Conservation (phyloP, 2,888 invertebrate species). For the Nesidiocoris tenuis region DNA sequence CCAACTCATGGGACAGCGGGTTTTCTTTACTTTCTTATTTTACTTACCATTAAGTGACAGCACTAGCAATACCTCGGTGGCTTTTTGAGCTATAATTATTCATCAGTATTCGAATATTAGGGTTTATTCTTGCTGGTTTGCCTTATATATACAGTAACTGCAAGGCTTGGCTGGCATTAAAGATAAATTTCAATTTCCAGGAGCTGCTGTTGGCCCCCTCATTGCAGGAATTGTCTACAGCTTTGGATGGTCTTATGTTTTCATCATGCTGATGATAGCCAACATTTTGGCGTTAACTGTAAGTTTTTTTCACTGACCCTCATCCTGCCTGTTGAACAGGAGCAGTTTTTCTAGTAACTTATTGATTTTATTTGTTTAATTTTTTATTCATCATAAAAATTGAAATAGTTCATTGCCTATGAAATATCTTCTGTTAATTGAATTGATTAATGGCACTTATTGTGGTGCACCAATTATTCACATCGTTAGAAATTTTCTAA, state of each 20-base stretch:
- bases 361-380: not conserved
- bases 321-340: not conserved
- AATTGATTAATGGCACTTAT: not conserved
- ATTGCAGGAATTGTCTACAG: slow-evolving; percentile 78
- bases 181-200: too few species aligned
- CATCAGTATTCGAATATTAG: too few species aligned
- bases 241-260: slow-evolving; percentile 80
- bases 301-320: slow-evolving; percentile 47
- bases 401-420: not conserved
- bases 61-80: not conserved
- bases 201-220: slow-evolving; percentile 90
- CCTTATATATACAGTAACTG: too few species aligned
- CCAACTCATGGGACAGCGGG: too few species aligned
- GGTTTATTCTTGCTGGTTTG: too few species aligned
- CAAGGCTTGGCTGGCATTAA: too few species aligned
- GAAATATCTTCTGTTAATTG: not conserved
- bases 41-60: not conserved
- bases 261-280: slow-evolving; percentile 84
- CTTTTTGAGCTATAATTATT: not conserved
- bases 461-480: too few species aligned
- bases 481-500: too few species aligned
- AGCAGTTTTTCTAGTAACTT: not conserved
- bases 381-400: not conserved
- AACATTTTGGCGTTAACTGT: slow-evolving; percentile 76
- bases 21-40: not conserved